Evolutionary conservation across 2,797 vertebrate genomes (phyloP).

Genomic region (Lemur catta): DNA sequence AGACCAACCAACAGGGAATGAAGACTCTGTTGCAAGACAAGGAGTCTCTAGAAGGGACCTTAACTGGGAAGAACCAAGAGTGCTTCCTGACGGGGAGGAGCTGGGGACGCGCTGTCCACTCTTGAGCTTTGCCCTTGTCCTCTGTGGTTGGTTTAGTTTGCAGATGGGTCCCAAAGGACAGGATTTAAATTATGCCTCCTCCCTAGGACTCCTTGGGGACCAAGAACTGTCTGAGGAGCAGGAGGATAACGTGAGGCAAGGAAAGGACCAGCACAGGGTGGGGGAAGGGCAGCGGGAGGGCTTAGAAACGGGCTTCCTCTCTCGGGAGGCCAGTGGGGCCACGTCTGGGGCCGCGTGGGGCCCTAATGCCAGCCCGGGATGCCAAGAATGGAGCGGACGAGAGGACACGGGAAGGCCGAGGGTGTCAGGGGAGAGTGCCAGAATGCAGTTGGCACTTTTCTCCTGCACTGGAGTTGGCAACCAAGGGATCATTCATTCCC

Average conservation of each 20-base stretch:
- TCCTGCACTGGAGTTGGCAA: not conserved
- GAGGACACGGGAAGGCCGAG: not conserved
- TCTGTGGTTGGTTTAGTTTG: not conserved
- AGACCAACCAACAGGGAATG: not conserved
- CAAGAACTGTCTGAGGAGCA: not conserved
- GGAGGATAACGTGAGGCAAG: not conserved
- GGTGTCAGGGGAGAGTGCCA: not conserved
- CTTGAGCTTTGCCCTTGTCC: not conserved
- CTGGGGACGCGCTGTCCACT: not conserved
- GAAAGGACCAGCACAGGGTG: not conserved
- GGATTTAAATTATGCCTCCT: not conserved
- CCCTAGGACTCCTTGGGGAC: not conserved
- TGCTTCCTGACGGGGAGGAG: not conserved
- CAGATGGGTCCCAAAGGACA: not conserved
- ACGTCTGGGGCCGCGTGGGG: not conserved
- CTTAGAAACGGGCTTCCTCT: not conserved
- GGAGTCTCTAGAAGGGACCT: not conserved
- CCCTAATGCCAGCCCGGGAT: not conserved
- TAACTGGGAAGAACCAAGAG: not conserved
- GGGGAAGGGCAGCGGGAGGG: not conserved
- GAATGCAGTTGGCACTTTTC: not conserved
- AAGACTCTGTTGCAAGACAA: not conserved
- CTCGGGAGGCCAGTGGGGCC: not conserved
- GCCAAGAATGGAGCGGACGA: not conserved
- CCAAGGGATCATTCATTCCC: not conserved